phyloP scores from a whole-genome alignment of 1,140 invertebrate species.

The Cydia pomonella region DNA sequence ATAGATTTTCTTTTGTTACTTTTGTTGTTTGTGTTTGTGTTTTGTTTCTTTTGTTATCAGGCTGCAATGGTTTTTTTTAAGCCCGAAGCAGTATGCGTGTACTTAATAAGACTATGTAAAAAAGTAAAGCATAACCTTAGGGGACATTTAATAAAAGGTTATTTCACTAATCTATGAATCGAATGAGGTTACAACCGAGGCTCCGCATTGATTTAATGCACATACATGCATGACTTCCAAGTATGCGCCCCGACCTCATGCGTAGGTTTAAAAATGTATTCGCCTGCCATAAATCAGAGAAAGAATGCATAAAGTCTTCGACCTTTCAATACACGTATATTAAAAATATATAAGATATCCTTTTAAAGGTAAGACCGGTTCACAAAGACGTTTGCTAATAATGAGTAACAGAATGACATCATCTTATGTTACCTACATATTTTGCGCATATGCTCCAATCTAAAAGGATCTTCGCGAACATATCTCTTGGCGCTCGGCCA shows the following conservation, averaged over 20 bases:
- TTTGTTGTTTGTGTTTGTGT: too few species aligned
- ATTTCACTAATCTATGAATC: background rate
- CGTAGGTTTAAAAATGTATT: constrained; percentile 11
- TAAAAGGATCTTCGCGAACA: constrained; percentile 24
- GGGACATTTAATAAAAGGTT: background rate
- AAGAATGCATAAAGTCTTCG: constrained; percentile 4
- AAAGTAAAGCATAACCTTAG: background rate
- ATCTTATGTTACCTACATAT: constrained; percentile 28
- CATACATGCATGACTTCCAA: background rate
- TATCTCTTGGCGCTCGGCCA: constrained; percentile 21
- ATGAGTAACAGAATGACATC: constrained; percentile 24
- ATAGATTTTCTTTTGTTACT: too few species aligned
- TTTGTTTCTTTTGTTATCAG: too few species aligned
- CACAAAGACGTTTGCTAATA: background rate
- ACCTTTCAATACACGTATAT: background rate
- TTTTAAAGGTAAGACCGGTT: constrained; percentile 17
- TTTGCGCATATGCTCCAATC: constrained; percentile 19
- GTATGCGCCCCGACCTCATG: background rate
- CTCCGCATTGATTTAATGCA: background rate
- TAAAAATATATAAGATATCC: background rate
- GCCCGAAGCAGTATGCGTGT: too few species aligned
- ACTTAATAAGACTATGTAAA: too few species aligned
- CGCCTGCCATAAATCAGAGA: background rate
- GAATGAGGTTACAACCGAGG: background rate
- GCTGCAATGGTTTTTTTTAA: too few species aligned